Evolutionary conservation across 2,888 invertebrate species (phyloP).

Genomic region (Rotaria macrura): DNA sequence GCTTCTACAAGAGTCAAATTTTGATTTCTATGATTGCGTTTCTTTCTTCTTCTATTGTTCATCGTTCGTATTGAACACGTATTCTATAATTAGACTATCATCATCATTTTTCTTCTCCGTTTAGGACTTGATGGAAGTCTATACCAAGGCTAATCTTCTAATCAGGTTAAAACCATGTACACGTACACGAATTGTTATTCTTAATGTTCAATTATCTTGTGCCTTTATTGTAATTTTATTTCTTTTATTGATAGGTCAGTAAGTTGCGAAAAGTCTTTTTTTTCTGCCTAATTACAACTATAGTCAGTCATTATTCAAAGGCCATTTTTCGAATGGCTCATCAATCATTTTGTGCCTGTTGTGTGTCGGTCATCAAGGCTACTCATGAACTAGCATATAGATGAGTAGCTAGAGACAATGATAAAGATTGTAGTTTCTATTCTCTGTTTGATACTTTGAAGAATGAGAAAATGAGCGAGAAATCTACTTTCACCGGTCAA

Average conservation of each 20-base stretch:
- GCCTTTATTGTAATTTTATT: background rate
- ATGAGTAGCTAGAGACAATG: background rate
- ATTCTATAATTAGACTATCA: background rate
- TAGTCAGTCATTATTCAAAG: background rate
- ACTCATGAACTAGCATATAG: background rate
- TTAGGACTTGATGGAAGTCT: background rate
- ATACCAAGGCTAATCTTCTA: background rate
- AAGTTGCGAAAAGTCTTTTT: background rate
- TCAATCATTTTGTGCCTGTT: background rate
- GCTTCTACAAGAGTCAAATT: background rate
- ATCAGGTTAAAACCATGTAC: background rate
- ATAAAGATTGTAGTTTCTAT: too few species aligned
- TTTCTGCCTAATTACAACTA: background rate
- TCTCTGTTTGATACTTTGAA: background rate
- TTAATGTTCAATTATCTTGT: background rate
- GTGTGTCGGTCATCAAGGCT: constrained; percentile 1
- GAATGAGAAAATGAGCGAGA: background rate
- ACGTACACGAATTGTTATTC: background rate
- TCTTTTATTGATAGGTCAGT: background rate
- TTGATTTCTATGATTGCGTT: background rate
- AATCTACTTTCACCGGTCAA: background rate
- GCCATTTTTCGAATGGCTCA: background rate
- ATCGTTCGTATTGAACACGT: background rate
- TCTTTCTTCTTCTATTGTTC: background rate
- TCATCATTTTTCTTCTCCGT: background rate